A percentile compares a stretch with the other conserved stretches of the same genome.
Evolutionary conservation across 2,888 invertebrate species (phyloP).

Genomic region (Sarcophaga subvicina): DNA sequence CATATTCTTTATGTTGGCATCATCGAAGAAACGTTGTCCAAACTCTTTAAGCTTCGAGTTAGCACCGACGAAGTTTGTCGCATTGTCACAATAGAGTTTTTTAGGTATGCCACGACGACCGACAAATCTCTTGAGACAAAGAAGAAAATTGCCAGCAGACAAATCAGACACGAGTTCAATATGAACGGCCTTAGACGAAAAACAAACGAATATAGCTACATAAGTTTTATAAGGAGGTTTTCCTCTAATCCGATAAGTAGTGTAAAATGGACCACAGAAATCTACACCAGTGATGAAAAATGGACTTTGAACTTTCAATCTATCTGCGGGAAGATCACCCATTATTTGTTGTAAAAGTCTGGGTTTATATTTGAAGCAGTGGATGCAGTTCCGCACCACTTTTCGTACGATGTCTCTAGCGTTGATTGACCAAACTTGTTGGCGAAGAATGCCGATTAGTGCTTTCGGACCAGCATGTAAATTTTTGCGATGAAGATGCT

Average conservation of each 20-base stretch:
- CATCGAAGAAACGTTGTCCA: too few species aligned
- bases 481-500: constrained; percentile 51
- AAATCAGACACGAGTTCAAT: constrained; percentile 68
- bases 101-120: too few species aligned
- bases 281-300: constrained; percentile 47
- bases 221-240: constrained; percentile 31
- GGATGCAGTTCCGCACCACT: constrained; percentile 55
- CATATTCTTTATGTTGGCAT: neutral
- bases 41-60: too few species aligned
- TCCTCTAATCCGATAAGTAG: constrained; percentile 25
- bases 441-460: constrained; percentile 60
- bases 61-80: too few species aligned
- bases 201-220: constrained; percentile 55
- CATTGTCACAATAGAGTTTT: too few species aligned
- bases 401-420: constrained; percentile 45
- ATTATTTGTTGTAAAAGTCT: constrained; percentile 59
- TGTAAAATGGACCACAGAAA: constrained; percentile 37
- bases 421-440: constrained; percentile 57
- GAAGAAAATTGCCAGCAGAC: constrained; percentile 65
- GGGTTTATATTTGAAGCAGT: constrained; percentile 64
- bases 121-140: too few species aligned
- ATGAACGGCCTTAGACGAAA: constrained; percentile 65
- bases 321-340: constrained; percentile 63
- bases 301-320: constrained; percentile 42
- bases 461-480: constrained; percentile 57